A percentile compares a stretch with the other conserved stretches of the same genome.
phyloP scores from a whole-genome alignment of 2,113 vertebrate genomes.

The Tragelaphus imberbis region DNA sequence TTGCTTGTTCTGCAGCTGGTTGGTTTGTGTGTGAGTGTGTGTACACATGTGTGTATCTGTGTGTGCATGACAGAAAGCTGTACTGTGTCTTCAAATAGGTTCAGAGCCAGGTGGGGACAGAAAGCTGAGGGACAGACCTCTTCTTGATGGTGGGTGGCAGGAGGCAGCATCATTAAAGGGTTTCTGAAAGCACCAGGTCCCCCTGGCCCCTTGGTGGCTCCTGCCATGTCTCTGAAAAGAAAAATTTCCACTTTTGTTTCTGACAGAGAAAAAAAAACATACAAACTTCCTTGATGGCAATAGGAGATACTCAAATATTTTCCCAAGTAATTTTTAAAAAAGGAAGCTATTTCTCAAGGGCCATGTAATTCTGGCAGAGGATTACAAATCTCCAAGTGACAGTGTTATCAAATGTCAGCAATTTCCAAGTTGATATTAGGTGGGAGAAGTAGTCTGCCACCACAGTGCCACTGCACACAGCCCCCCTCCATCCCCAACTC shows the following conservation, averaged over 20 bases:
- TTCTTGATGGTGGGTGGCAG: not conserved
- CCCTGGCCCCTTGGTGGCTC: not conserved
- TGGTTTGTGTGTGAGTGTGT: conserved; percentile 21
- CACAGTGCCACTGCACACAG: not conserved
- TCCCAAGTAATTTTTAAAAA: conserved; percentile 72
- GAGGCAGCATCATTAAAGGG: not conserved
- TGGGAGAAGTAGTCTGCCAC: conserved; percentile 26
- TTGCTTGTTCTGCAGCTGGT: conserved; percentile 57
- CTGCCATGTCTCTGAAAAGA: not conserved
- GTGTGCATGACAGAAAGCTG: conserved; percentile 27
- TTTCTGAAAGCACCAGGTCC: not conserved
- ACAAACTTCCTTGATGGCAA: conserved; percentile 65
- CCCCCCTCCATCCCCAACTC: not conserved
- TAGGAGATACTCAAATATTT: conserved; percentile 65
- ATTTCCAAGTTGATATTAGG: conserved; percentile 69
- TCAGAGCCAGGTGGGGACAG: not conserved
- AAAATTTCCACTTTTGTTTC: conserved; percentile 66
- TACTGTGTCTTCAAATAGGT: not conserved
- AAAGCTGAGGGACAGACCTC: not conserved
- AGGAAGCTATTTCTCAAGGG: conserved; percentile 63
- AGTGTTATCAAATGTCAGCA: conserved; percentile 65
- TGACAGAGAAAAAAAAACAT: conserved; percentile 49
- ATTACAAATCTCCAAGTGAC: conserved; percentile 68
- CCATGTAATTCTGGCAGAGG: conserved; percentile 60
- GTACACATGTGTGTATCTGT: not conserved